These are phyloP conservation scores for Sericinus montela DNA, from an alignment of 2,888 invertebrate genomes.

Conservation along the genomic window DNA sequence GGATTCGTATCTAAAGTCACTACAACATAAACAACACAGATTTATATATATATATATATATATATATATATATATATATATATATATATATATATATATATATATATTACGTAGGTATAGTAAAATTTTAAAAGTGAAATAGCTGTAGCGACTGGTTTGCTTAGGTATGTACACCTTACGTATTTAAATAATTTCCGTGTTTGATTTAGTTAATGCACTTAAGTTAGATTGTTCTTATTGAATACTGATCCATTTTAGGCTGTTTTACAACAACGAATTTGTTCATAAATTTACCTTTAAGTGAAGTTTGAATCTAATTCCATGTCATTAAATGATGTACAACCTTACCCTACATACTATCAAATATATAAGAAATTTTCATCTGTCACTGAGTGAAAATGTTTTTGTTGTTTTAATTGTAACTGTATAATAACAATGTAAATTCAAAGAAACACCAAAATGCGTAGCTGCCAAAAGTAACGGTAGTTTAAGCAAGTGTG, in stretches of 20 bases:
- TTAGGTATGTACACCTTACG: slow-evolving; percentile 32
- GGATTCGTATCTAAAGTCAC: slow-evolving; percentile 22
- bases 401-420: not conserved
- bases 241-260: slow-evolving; percentile 57
- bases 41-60: no score
- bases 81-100: no score
- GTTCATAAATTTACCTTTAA: slow-evolving; percentile 52
- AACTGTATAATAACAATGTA: no score
- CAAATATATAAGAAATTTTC: not conserved
- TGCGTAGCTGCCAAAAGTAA: slow-evolving; percentile 1
- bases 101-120: slow-evolving; percentile 27
- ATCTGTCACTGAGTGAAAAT: not conserved
- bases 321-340: slow-evolving; percentile 29
- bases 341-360: slow-evolving; percentile 31
- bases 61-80: no score
- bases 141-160: slow-evolving; percentile 54
- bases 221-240: slow-evolving; percentile 35
- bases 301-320: slow-evolving; percentile 29
- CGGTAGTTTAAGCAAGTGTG: slow-evolving; percentile 12
- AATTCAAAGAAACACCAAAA: no score
- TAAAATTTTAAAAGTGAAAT: slow-evolving; percentile 20
- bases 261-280: slow-evolving; percentile 74
- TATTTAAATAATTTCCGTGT: slow-evolving; percentile 21
- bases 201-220: slow-evolving; percentile 32
- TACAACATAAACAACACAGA: no score